Base-by-base conservation (phyloP, 2,797 vertebrate genomes). In the Acanthurus lineatus region DNA sequence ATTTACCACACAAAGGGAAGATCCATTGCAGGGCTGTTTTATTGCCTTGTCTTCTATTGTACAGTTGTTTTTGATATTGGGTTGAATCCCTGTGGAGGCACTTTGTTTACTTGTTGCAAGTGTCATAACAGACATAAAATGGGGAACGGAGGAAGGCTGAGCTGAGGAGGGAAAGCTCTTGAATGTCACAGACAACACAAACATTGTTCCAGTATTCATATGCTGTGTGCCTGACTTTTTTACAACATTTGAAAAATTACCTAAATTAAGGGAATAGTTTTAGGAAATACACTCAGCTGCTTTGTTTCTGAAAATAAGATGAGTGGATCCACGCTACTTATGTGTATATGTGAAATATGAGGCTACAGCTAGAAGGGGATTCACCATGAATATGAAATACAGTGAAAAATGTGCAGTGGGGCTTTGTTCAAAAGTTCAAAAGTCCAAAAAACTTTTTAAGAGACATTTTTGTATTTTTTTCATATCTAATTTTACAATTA, bases 61-160 rank as follows among this genome's bases (percentile, higher is more conserved):
- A 40, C 40, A 40, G 8, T 40, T 79, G 76, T 73, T 84, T 69
- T 72, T 63, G 61, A 61, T 86, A 86, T 82, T 47, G 58, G 62
- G 71, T 73, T 81, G 62, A 64, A 40, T 81, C 82, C 74, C 28
- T 32, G 28, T 32, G 28, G 28, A 4, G 28, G 28, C 28, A 32
- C 28, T 32, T 32, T 32, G 28, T 32, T 32, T 32, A 32, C 28
- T 32, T 32, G 28, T 32, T 32, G 28, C 28, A 32, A 32, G 28
- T 32, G 28, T 32, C 74, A 66, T 79, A 38, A 49, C 19, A 52
- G 19, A 76, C 73, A 83, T 80, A 56, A 80, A 82, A 69, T 17
- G 28, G 28, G 28, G 28, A 32, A 59, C 45, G 73, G 28, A 47
- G 51, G 68, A 68, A 65, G 38, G 59, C 12, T 64, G 68, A 60